Base-by-base conservation (phyloP, 2,888 invertebrate genomes). In the Conistra vaccinii region DNA sequence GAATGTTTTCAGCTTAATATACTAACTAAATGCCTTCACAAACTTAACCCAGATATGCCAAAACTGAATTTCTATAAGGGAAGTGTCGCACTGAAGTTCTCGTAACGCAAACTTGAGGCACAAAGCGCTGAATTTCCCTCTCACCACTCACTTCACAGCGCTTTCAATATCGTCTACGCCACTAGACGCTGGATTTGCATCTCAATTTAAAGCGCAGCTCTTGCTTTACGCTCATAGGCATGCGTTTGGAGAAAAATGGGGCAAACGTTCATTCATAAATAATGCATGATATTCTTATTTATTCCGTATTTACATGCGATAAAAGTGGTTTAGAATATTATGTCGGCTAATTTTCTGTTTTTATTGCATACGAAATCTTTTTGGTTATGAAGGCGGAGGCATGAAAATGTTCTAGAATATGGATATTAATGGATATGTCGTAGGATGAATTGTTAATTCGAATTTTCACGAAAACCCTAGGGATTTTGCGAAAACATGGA, bases 51-150 rank as follows among this genome's bases (percentile, higher is more conserved):
- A 83, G 58, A 82, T 79, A 78, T 53, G 73, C 81, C 72, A 81
- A 77, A 77, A 78, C 80, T 69, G 75, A 83, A 79, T 73, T 84
- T 73, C 77, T 84, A 65, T 78, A 69, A 35, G 67, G 51, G 51
- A 78, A 78, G 75, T 78, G 76, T 85, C 76, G 73, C 78, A 73
- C 82, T 79, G 69, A 73, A 80, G 76, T 86, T 79, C 83, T 82
- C 74, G 80, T 86, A 78, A 85, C 83, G 83, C 80, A 83, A 90
- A 87, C 88, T 88, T 86, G 78, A 84, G 80, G 86, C 88, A 89
- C 87, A 90, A 90, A 91, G 88, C 87, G 88, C 89, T 88, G 88
- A 84, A 87, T 88, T 89, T 82, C 84, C 80, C 84, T 71, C 83
- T 86, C 71, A 78, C 70, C 71, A 81, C 73, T 77, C 78, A 76